Conservation (phyloP, 2,113 vertebrate genomes). For the Fukomys damarensis region DNA sequence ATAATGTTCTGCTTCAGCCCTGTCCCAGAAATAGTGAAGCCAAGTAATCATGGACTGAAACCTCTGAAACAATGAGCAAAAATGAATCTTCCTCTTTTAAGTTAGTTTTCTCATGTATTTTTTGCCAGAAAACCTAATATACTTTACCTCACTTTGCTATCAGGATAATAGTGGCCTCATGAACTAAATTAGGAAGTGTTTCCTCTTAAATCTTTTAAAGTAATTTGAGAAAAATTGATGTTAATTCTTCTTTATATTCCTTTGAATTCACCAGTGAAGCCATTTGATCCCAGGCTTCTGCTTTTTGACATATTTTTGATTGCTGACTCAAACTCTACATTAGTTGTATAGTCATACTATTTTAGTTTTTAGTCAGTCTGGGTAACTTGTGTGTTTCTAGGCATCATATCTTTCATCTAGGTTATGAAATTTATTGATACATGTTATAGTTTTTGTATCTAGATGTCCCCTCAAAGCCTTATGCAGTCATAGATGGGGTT, state of each 20-base stretch:
- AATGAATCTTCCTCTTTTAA: not conserved
- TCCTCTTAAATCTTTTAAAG: not conserved
- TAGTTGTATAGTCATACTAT: not conserved
- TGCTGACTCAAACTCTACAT: not conserved
- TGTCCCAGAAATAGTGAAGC: not conserved
- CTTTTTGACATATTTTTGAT: not conserved
- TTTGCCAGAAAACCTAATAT: not conserved
- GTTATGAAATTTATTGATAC: not conserved
- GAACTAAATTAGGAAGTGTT: not conserved
- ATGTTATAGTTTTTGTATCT: not conserved
- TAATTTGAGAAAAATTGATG: not conserved
- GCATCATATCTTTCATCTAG: not conserved
- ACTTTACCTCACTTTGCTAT: not conserved
- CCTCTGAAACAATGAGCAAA: not conserved
- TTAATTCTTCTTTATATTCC: slow-evolving; percentile 5
- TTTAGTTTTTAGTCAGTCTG: not conserved
- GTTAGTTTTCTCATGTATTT: not conserved
- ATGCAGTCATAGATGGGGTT: not conserved
- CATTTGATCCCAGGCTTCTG: not conserved
- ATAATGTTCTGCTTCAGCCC: not conserved
- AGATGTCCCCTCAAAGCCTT: not conserved
- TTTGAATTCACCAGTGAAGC: not conserved
- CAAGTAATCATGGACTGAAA: not conserved
- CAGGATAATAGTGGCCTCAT: not conserved
- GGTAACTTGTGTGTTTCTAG: not conserved